These are phyloP conservation scores for Florisuga fusca DNA, from an alignment of 2,797 vertebrate species.

Conservation along the genomic window DNA sequence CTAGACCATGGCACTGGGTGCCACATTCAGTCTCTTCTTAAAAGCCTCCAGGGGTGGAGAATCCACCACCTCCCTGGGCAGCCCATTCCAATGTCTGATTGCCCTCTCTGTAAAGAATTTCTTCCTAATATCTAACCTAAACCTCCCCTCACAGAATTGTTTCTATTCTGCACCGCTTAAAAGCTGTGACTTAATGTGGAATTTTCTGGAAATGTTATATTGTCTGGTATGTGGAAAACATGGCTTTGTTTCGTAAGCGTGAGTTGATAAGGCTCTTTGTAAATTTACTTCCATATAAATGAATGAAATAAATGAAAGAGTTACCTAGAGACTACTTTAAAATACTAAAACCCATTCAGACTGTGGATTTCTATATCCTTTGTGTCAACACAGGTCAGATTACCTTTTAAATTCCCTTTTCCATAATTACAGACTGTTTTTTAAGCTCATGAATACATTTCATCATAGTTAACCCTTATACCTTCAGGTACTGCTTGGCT, in stretches of 20 bases:
- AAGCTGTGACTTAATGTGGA: not conserved
- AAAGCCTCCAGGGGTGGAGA: too few species aligned
- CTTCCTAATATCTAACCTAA: too few species aligned
- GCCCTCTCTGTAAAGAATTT: too few species aligned
- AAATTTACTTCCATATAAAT: not conserved
- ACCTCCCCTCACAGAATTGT: not conserved
- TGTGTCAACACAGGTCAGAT: not conserved
- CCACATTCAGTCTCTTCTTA: too few species aligned
- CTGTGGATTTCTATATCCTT: not conserved
- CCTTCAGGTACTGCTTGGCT: not conserved
- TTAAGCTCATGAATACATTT: not conserved
- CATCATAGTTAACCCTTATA: not conserved
- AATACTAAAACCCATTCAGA: not conserved
- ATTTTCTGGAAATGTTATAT: not conserved
- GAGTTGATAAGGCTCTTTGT: not conserved
- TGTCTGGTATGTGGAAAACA: not conserved
- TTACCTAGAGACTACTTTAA: not conserved
- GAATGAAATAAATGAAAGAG: not conserved
- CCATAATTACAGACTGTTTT: not conserved
- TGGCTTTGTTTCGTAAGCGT: not conserved
- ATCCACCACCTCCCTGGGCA: too few species aligned
- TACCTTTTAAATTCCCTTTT: not conserved
- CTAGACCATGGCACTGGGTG: too few species aligned
- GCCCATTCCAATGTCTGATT: too few species aligned
- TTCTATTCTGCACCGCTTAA: not conserved